phyloP scores from a whole-genome alignment of 2,888 invertebrate species.

The Sinopyrophorus schimmeli region DNA sequence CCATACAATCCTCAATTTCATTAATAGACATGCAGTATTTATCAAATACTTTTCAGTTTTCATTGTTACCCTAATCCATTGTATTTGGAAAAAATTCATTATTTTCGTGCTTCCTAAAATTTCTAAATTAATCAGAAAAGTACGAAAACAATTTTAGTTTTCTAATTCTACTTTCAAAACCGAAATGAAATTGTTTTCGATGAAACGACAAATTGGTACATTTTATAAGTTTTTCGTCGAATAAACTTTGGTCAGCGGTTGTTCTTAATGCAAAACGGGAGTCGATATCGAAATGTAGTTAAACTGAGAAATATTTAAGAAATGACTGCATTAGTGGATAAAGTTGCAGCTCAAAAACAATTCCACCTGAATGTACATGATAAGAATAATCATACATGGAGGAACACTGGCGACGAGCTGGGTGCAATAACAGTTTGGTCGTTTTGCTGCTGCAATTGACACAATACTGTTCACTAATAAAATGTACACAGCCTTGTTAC shows the following conservation, averaged over 20 bases:
- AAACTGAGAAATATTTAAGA: slow-evolving; percentile 9
- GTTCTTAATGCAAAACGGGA: too few relatives aligned
- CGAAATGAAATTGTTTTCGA: too few relatives aligned
- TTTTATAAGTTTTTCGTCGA: too few relatives aligned
- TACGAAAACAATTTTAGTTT: background rate
- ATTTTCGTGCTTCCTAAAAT: slow-evolving; percentile 8
- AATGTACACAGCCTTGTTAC: slow-evolving; percentile 57
- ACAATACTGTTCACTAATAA: slow-evolving; percentile 50
- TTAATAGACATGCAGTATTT: slow-evolving; percentile 37
- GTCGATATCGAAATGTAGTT: too few relatives aligned
- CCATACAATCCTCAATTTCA: slow-evolving; percentile 42
- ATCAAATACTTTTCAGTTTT: slow-evolving; percentile 14
- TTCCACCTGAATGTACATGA: slow-evolving; percentile 43
- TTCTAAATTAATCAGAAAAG: background rate
- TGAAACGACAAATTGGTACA: too few relatives aligned
- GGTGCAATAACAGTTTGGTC: slow-evolving; percentile 41
- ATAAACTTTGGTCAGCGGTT: too few relatives aligned
- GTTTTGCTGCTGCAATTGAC: slow-evolving; percentile 33
- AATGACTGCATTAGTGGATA: slow-evolving; percentile 30
- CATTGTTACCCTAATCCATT: background rate
- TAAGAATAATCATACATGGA: slow-evolving; percentile 37
- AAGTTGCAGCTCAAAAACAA: slow-evolving; percentile 46
- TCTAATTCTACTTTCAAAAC: too few relatives aligned
- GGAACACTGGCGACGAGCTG: slow-evolving; percentile 43
- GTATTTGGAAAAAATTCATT: background rate